Evolutionary conservation across 2,113 vertebrate genomes (phyloP).

Genomic region (Eleginops maclovinus): DNA sequence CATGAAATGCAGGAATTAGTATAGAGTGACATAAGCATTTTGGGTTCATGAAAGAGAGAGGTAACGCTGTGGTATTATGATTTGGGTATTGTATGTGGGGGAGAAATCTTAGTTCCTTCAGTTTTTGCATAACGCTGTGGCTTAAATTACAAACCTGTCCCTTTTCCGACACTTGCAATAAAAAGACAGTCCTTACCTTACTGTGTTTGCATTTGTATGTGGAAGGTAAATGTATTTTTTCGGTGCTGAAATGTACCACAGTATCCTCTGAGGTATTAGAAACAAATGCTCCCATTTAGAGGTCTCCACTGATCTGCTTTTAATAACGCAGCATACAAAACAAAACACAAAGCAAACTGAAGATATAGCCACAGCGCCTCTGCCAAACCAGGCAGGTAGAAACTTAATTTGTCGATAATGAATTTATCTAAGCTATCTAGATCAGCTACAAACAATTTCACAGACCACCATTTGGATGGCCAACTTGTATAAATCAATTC

Average conservation of each 20-base stretch:
- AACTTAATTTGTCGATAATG: too few relatives aligned
- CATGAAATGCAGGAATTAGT: constrained; percentile 27
- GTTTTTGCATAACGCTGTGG: constrained; percentile 26
- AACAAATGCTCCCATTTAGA: background rate
- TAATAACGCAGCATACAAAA: background rate
- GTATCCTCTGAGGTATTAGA: constrained; percentile 2
- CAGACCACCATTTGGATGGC: too few relatives aligned
- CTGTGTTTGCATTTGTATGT: constrained; percentile 4
- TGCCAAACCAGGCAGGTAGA: too few relatives aligned
- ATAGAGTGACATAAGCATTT: constrained; percentile 7
- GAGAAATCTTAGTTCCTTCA: background rate
- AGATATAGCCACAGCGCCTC: too few relatives aligned
- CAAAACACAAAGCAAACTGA: background rate
- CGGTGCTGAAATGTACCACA: background rate
- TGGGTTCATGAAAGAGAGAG: background rate
- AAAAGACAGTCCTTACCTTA: constrained; percentile 42
- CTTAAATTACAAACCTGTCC: constrained; percentile 54
- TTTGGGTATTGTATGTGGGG: background rate
- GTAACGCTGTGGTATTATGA: constrained; percentile 12
- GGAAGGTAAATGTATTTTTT: background rate
- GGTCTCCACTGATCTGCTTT: background rate
- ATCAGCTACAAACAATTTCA: too few relatives aligned
- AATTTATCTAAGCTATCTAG: too few relatives aligned
- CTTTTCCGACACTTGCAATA: constrained; percentile 53
- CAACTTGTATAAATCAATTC: too few relatives aligned